Evolutionary conservation across 2,113 vertebrate genomes (phyloP), one percentile per base, ranked within the genome.

Genomic region (Loxodonta africana): DNA sequence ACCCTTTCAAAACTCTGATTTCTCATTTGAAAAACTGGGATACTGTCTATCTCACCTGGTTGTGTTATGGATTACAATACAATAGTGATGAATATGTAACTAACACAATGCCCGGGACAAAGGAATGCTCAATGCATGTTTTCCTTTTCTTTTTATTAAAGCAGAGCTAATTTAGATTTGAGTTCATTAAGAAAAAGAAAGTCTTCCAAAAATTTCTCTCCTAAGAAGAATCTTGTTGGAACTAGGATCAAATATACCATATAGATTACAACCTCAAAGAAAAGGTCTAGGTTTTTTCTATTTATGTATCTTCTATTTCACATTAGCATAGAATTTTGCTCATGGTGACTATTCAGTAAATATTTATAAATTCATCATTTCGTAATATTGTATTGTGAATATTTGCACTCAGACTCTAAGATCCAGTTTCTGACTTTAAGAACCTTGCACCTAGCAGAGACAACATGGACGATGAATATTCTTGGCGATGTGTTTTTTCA

Each of bases 261-360:
- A 26, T 1, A 18, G 12, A 44, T 1, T 1, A 3, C 18, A 44
- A 14, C 20, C 8, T 20, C 44, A 73, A 26, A 25, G 26, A 21
- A 2, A 20, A 14, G 51, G 2, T n/a, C 23, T 25, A 30, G 15
- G 4, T 28, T 1, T 33, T 28, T 80, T 63, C 28, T 37, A 0
- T 2, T 57, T 48, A 5, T 18, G 3, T 0, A 7, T 10, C 1
- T 46, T 8, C 53, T 15, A 4, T 0, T 30, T 6, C 1, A 83
- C 25, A 51, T 1, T 30, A 57, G n/a, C 48, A 57, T 2, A 25
- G 51, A 57, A 5, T 8, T 41, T 15, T 57, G 46, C 8, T 15
- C 28, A 21, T 0, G 30, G 14, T 21, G 12, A 41, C 8, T 5
- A 17, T 51, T 93, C 25, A 46, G 4, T 41, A 33, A 46, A 25